Evolutionary conservation across 1,140 invertebrate genomes (phyloP).

Genomic region (Teleogryllus occipitalis): DNA sequence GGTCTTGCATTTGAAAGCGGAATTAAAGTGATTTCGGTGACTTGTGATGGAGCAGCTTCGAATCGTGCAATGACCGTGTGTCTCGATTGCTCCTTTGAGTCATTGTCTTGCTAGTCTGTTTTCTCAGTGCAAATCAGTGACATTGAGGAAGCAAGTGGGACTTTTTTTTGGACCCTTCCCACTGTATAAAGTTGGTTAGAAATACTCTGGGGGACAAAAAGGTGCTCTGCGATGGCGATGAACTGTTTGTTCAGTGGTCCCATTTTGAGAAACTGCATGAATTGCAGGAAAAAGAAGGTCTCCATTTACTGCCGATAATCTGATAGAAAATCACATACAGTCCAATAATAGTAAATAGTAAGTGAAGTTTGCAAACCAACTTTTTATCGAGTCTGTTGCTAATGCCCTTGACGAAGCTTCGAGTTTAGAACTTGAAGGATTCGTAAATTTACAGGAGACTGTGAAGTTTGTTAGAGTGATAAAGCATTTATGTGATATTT

Average conservation of each 20-base stretch:
- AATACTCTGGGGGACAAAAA: constrained; percentile 12
- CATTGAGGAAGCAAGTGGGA: constrained; percentile 1
- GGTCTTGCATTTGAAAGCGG: background rate
- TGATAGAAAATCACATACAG: constrained; percentile 27
- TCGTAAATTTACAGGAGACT: constrained; percentile 26
- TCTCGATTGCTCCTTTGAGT: background rate
- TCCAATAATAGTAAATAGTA: constrained; percentile 30
- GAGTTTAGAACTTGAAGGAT: constrained; percentile 23
- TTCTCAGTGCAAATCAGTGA: background rate
- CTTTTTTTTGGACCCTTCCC: constrained; percentile 4
- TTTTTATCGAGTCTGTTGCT: constrained; percentile 28
- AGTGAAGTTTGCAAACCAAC: constrained; percentile 29
- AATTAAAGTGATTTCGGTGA: constrained; percentile 1
- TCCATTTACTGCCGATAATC: constrained; percentile 29
- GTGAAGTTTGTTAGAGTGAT: constrained; percentile 26
- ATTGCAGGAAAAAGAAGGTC: constrained; percentile 25
- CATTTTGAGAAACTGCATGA: constrained; percentile 24
- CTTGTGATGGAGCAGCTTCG: constrained; percentile 9
- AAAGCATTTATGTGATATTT: constrained; percentile 31
- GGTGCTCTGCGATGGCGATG: constrained; percentile 15
- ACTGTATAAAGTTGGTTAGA: constrained; percentile 8
- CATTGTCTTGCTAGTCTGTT: background rate
- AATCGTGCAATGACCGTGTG: constrained; percentile 7
- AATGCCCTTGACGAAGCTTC: constrained; percentile 25
- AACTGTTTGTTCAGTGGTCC: constrained; percentile 26